Evolutionary conservation across 2,113 vertebrate species (phyloP).

Genomic region (Leuciscus idus): DNA sequence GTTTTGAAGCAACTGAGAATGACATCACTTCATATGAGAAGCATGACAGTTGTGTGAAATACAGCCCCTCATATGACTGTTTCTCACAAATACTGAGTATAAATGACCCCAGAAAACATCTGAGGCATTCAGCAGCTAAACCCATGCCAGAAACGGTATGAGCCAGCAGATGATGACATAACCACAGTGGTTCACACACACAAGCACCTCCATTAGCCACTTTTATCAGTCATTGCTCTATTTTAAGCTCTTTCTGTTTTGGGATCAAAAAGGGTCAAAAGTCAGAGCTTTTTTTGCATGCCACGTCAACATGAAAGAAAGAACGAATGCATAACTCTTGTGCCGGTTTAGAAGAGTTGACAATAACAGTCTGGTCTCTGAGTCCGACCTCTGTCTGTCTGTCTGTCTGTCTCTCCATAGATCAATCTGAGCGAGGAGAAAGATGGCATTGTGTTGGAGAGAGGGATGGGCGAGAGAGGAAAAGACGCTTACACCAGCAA

Average conservation of each 20-base stretch:
- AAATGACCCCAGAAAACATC: slow-evolving; percentile 27
- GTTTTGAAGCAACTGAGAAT: slow-evolving; percentile 4
- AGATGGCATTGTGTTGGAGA: slow-evolving; percentile 67
- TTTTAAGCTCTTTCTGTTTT: slow-evolving; percentile 22
- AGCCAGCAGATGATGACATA: slow-evolving; percentile 27
- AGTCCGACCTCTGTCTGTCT: slow-evolving; percentile 45
- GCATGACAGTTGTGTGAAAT: background rate
- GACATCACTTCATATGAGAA: background rate
- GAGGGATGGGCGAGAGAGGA: slow-evolving; percentile 37
- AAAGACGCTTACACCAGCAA: slow-evolving; percentile 69
- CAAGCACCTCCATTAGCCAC: background rate
- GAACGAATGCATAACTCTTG: background rate
- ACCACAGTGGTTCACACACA: slow-evolving; percentile 16
- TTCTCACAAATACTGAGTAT: slow-evolving; percentile 13
- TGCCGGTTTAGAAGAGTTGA: background rate
- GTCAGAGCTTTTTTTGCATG: slow-evolving; percentile 37
- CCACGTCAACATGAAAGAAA: slow-evolving; percentile 1
- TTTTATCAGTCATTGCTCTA: slow-evolving; percentile 32
- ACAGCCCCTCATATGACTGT: background rate
- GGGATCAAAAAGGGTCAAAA: slow-evolving; percentile 8
- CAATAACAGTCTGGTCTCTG: slow-evolving; percentile 21
- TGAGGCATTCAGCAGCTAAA: slow-evolving; percentile 26
- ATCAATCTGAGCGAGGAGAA: slow-evolving; percentile 62
- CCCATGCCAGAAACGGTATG: background rate
- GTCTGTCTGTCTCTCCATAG: slow-evolving; percentile 50